These are phyloP conservation scores for Drosophila serrata DNA, from an alignment of 1,140 invertebrate species.

Conservation along the genomic window DNA sequence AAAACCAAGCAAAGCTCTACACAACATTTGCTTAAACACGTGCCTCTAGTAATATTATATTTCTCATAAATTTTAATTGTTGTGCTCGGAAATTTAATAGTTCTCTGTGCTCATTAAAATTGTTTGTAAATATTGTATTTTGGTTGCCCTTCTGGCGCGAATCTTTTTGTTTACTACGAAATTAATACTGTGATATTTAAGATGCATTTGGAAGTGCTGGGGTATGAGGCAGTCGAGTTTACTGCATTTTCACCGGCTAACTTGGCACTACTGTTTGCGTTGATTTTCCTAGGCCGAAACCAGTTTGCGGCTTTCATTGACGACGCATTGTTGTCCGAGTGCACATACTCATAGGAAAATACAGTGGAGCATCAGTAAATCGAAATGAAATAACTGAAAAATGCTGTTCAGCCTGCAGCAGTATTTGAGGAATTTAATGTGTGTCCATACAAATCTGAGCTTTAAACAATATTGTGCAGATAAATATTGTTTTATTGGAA, in stretches of 20 bases:
- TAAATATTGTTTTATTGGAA: not conserved
- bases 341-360: constrained; percentile 19
- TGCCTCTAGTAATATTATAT: constrained; percentile 14
- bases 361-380: constrained; percentile 9
- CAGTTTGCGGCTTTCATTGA: constrained; percentile 65
- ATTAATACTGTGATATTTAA: constrained; percentile 15
- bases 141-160: constrained; percentile 28
- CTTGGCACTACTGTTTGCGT: constrained; percentile 43
- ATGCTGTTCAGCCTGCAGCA: too few relatives aligned
- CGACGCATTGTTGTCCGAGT: constrained; percentile 51
- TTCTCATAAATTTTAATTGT: constrained; percentile 15
- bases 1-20: not conserved
- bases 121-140: constrained; percentile 24
- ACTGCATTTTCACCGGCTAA: constrained; percentile 20
- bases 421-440: not conserved
- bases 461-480: not conserved
- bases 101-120: not conserved
- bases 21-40: constrained; percentile 15
- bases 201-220: constrained; percentile 4
- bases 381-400: not conserved
- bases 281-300: constrained; percentile 42
- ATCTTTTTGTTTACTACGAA: constrained; percentile 37
- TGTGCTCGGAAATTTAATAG: constrained; percentile 18
- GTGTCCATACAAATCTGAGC: too few relatives aligned
- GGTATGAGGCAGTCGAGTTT: constrained; percentile 41